Evolutionary conservation across 2,888 invertebrate species (phyloP).

Genomic region (Coleophora deauratella): DNA sequence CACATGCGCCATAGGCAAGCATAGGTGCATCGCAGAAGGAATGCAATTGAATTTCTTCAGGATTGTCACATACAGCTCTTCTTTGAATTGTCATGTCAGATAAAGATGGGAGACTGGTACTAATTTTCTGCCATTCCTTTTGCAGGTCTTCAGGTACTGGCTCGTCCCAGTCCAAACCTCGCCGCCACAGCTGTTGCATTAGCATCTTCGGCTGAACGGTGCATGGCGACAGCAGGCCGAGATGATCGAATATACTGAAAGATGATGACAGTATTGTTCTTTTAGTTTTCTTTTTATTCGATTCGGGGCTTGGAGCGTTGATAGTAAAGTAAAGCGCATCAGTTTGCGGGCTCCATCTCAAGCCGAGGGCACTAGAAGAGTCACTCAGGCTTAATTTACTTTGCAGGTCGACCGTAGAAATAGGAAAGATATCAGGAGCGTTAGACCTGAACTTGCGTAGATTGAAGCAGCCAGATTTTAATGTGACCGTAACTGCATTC

Average conservation of each 20-base stretch:
- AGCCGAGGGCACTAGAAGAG: slow-evolving; percentile 8
- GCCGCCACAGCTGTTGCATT: slow-evolving; percentile 10
- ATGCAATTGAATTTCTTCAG: too few species aligned
- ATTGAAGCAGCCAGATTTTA: slow-evolving; percentile 12
- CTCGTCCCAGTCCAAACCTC: slow-evolving; percentile 12
- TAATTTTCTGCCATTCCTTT: slow-evolving; percentile 4
- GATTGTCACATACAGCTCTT: too few species aligned
- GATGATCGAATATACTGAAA: slow-evolving; percentile 19
- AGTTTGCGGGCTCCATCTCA: slow-evolving; percentile 13
- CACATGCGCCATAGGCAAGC: too few species aligned
- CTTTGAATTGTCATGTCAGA: too few species aligned
- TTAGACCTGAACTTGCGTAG: slow-evolving; percentile 18
- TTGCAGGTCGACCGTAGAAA: not conserved
- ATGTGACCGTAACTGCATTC: slow-evolving; percentile 4
- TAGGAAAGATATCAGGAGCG: slow-evolving; percentile 11
- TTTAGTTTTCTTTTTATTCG: slow-evolving; percentile 11
- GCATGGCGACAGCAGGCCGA: slow-evolving; percentile 14
- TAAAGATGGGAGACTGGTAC: too few species aligned
- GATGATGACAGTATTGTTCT: slow-evolving; percentile 15
- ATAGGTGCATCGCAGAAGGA: too few species aligned
- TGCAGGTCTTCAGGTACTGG: slow-evolving; percentile 4
- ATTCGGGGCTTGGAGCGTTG: not conserved
- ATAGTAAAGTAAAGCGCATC: slow-evolving; percentile 14
- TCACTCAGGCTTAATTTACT: not conserved
- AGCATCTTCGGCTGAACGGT: slow-evolving; percentile 13